Conservation (phyloP, 2,113 vertebrate species). For the Paramisgurnus dabryanus region DNA sequence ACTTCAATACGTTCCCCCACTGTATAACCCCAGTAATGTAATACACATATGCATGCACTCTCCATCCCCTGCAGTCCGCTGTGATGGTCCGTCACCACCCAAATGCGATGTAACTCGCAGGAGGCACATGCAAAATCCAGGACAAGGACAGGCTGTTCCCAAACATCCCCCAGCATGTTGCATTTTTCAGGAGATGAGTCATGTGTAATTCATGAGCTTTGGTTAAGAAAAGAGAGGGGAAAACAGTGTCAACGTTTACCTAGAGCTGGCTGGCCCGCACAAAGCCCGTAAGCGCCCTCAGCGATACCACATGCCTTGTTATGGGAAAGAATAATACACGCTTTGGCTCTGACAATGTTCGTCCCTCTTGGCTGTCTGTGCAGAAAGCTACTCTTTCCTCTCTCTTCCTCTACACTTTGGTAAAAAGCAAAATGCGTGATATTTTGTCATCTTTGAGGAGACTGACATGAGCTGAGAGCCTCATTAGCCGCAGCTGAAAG, state of each 20-base stretch:
- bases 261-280: slow-evolving; percentile 39
- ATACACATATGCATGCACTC: slow-evolving; percentile 24
- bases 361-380: slow-evolving; percentile 23
- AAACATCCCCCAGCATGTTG: slow-evolving; percentile 49
- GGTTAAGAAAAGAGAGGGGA: slow-evolving; percentile 42
- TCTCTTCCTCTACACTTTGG: slow-evolving; percentile 1
- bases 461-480: slow-evolving; percentile 30
- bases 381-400: slow-evolving; percentile 8
- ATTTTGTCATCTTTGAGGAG: slow-evolving; percentile 33
- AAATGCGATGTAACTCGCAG: slow-evolving; percentile 49
- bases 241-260: slow-evolving; percentile 51
- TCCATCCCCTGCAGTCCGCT: slow-evolving; percentile 24
- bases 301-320: slow-evolving; percentile 45
- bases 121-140: slow-evolving; percentile 48
- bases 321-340: slow-evolving; percentile 46
- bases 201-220: slow-evolving; percentile 58
- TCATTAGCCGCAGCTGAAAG: slow-evolving; percentile 24
- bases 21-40: background rate
- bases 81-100: slow-evolving; percentile 31
- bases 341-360: slow-evolving; percentile 32
- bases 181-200: slow-evolving; percentile 55
- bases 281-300: slow-evolving; percentile 30
- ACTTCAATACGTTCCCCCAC: background rate
- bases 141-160: slow-evolving; percentile 53
- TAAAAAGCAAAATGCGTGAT: background rate